These are phyloP conservation scores for Tragelaphus buxtoni DNA, from an alignment of 2,113 vertebrate genomes.

Conservation along the genomic window DNA sequence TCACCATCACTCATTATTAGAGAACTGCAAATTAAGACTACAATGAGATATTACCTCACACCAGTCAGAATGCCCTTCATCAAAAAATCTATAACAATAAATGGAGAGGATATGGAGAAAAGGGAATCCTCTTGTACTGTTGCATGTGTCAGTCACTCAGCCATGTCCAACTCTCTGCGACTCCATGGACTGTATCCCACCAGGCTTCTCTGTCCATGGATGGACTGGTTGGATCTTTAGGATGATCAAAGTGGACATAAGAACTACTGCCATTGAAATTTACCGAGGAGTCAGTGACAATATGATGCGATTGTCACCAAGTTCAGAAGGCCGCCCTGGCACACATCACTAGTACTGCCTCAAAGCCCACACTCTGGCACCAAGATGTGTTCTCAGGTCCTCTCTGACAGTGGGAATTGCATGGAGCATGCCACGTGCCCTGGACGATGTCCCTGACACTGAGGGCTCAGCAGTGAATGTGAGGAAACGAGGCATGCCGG, in stretches of 20 bases:
- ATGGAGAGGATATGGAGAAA: not conserved
- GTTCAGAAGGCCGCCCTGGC: conserved; percentile 87
- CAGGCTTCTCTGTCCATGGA: not conserved
- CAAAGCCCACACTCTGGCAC: conserved; percentile 85
- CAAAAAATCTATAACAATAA: not conserved
- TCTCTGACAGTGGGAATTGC: conserved; percentile 87
- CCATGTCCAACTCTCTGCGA: accelerated
- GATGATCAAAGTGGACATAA: conserved; percentile 89
- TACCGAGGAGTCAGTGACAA: conserved; percentile 88
- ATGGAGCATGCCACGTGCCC: conserved; percentile 83
- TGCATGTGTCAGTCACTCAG: not conserved
- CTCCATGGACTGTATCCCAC: not conserved
- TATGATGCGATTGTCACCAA: conserved; percentile 89
- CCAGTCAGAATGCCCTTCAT: not conserved
- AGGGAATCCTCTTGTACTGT: not conserved
- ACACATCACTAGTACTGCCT: conserved; percentile 87
- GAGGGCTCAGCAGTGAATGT: conserved; percentile 89
- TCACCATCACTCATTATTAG: not conserved
- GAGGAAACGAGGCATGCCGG: conserved; percentile 88
- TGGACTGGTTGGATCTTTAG: conserved; percentile 49
- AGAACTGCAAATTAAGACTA: not conserved
- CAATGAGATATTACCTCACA: not conserved
- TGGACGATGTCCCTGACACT: conserved; percentile 84
- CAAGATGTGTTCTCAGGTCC: conserved; percentile 88
- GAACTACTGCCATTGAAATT: conserved; percentile 89